These are phyloP conservation scores for Leptobrachium leishanense DNA, from an alignment of 2,113 vertebrate genomes.

Conservation along the genomic window DNA sequence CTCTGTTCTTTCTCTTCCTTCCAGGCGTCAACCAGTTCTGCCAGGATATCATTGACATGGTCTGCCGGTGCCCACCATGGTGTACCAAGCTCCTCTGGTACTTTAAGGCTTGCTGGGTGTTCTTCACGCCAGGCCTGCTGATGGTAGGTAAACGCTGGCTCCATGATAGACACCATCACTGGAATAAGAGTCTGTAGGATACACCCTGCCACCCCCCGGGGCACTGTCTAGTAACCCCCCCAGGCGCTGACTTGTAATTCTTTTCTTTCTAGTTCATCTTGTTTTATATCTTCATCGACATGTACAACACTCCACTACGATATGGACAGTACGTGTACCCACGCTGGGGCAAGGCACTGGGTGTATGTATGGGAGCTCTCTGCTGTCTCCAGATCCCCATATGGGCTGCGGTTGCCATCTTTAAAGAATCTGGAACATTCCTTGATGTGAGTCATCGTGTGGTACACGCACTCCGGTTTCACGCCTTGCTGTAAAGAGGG, in stretches of 20 bases:
- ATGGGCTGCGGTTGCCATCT: constrained; percentile 72
- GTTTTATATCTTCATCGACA: constrained; percentile 77
- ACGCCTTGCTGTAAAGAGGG: no score
- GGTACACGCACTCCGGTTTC: no score
- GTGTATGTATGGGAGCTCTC: constrained; percentile 69
- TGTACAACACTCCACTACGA: constrained; percentile 67
- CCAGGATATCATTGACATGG: constrained; percentile 76
- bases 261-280: constrained; percentile 69
- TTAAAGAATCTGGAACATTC: constrained; percentile 73
- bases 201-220: no score
- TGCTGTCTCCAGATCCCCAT: constrained; percentile 79
- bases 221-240: no score
- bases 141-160: constrained; percentile 55
- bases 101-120: constrained; percentile 78
- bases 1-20: not conserved
- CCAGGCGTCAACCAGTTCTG: constrained; percentile 78
- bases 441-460: constrained; percentile 65
- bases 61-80: constrained; percentile 72
- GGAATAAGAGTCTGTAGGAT: no score
- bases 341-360: constrained; percentile 72
- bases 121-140: constrained; percentile 73
- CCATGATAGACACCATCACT: no score
- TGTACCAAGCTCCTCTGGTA: constrained; percentile 72
- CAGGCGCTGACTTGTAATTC: not conserved
- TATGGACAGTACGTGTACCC: constrained; percentile 73